Evolutionary conservation across 2,797 vertebrate genomes (phyloP), one percentile per base, ranked within the genome.

Genomic region (Onychomys torridus): DNA sequence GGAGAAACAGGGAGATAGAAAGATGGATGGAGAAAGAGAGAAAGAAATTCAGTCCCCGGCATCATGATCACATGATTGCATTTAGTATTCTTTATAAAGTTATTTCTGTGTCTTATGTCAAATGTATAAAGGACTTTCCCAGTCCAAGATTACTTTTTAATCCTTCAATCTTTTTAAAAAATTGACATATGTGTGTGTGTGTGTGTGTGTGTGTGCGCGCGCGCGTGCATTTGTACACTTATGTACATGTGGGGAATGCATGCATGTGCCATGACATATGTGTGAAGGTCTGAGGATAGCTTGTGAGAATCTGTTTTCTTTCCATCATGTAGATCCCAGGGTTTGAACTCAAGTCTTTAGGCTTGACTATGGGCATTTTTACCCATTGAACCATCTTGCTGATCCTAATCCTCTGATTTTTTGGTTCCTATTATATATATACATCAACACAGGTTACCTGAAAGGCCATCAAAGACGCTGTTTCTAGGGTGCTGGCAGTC

Each of bases 31-130:
- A 29, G 55, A 40, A 5, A 55, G 78, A 83, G n/a, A 83, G 57
- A 40, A 17, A 5, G n/a, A 71, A 2, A 69, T 55, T 86, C 49
- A 87, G 17, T 55, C 17, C 65, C 32, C 23, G 27, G 46, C 2
- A 29, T 23, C 46, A 49, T 49, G 6, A 49, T 49, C 46, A 49
- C 27, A 21, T 40, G 34, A 88, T 57, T 81, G 3, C 71, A 75
- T 69, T 69, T 87, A 73, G 67, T 46, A 40, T 23, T 65, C 52
- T 93, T 95, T 90, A 71, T 85, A 82, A 82, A 86, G 75, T 57
- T 16, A 21, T 25, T 55, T 95, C 49, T 89, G 11, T 69, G 8
- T 93, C 91, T 91, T 91, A 89, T 32, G 8, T 69, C 55, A 91
- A 2, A 2, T 76, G 78, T 63, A 76, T 32, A 90, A 96, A 93